A percentile compares a stretch with the other conserved stretches of the same genome.
Conservation (phyloP, 2,888 invertebrate species). For the Lypha dubia region DNA sequence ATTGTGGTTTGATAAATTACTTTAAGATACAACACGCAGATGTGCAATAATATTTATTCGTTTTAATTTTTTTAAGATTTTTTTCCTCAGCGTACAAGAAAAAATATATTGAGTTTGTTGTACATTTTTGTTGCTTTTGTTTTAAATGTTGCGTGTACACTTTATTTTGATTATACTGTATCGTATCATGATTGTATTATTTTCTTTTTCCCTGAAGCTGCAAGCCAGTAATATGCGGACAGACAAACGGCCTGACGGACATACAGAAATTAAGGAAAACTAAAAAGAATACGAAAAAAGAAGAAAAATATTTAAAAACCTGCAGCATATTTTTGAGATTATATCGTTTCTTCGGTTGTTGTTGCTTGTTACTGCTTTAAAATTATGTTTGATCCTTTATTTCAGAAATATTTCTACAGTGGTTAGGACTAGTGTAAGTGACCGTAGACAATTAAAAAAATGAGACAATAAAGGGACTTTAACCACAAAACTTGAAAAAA, state of each 20-base stretch:
- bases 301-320: slow-evolving; percentile 54
- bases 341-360: slow-evolving; percentile 60
- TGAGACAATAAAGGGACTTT: too few species aligned
- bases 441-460: too few species aligned
- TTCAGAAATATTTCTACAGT: slow-evolving; percentile 64
- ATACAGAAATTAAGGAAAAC: slow-evolving; percentile 9
- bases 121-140: slow-evolving; percentile 44
- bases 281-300: neutral
- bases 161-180: slow-evolving; percentile 61
- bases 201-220: slow-evolving; percentile 6
- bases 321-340: slow-evolving; percentile 69
- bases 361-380: slow-evolving; percentile 63
- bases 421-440: neutral
- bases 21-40: slow-evolving; percentile 71
- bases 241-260: neutral
- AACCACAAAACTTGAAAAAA: too few species aligned
- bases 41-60: slow-evolving; percentile 69
- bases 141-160: slow-evolving; percentile 53
- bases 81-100: slow-evolving; percentile 20
- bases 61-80: slow-evolving; percentile 41
- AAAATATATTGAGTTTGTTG: slow-evolving; percentile 23
- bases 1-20: slow-evolving; percentile 66
- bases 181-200: slow-evolving; percentile 36
- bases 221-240: slow-evolving; percentile 6
- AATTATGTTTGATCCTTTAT: slow-evolving; percentile 69